A percentile compares a stretch with the other conserved stretches of the same genome.
phyloP scores from a whole-genome alignment of 2,113 vertebrate species.

The Orycteropus afer region DNA sequence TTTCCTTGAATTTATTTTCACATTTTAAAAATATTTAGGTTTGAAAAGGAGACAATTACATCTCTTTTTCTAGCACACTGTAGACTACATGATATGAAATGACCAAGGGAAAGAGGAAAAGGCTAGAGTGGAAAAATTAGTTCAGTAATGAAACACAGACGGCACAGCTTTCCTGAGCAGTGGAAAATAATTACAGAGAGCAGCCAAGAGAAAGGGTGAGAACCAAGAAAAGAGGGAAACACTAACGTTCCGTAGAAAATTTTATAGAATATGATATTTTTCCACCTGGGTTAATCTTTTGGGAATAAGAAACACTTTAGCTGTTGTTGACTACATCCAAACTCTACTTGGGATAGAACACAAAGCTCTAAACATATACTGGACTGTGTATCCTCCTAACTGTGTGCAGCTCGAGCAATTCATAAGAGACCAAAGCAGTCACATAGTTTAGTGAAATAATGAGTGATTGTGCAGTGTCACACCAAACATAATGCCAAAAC shows the following conservation, averaged over 20 bases:
- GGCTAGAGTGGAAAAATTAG: conserved; percentile 8
- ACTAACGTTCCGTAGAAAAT: not conserved
- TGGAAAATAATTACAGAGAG: not conserved
- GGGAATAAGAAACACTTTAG: not conserved
- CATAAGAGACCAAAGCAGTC: conserved; percentile 49
- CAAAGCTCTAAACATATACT: accelerated
- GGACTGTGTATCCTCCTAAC: accelerated
- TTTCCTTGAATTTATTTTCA: not conserved
- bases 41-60: not conserved
- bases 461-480: conserved; percentile 16
- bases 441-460: not conserved
- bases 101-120: not conserved
- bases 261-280: conserved; percentile 16
- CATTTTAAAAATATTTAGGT: not conserved
- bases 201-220: conserved; percentile 6
- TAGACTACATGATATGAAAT: not conserved
- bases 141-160: conserved; percentile 3
- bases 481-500: conserved; percentile 71
- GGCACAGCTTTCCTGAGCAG: conserved; percentile 5
- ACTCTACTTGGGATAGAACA: not conserved
- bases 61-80: not conserved
- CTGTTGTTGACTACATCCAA: not conserved
- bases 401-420: not conserved
- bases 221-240: not conserved
- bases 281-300: conserved; percentile 23